Base-by-base conservation (phyloP, 2,888 invertebrate species). In the Chymomyza caudatula region DNA sequence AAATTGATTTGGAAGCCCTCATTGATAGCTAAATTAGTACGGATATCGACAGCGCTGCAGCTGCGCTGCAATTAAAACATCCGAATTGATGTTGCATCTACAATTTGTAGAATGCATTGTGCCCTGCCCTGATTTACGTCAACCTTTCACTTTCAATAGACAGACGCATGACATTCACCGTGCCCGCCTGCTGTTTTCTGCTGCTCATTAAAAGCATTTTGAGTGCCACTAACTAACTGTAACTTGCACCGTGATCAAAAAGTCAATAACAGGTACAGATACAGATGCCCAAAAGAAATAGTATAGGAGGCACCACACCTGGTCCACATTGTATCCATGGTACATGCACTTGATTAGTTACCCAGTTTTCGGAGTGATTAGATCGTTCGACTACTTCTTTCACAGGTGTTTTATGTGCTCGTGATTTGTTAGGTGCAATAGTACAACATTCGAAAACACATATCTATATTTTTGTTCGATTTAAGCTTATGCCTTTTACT, bases 151-250 rank as follows among this genome's bases (percentile, higher is more conserved):
- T 77, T 79, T 74, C 61, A 62, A 51, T 47, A 57, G 49, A 60
- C 67, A 57, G 49, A 60, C 67, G 53, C 67, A 66, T 76, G 69
- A 71, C 82, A 78, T 82, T 80, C 82, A 80, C 78, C 71, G 11
- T 74, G 56, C 17, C 15, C 47, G 43, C 61, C 60, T 25, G 49
- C 60, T 44, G 65, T 17, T 52, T n/a, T 29, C 5, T 61, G 60
- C 58, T 62, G 55, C 70, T 63, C 70, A 71, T 71, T 71, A 70
- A 71, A 71, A 63, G 57, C 57, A 70, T 67, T 71, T 71, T 62
- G 70, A 70, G 23, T 67, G 67, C 71, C 63, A 67, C 51, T 53
- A 13, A 11, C 22, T 67, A 37, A 37, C 67, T 70, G 6, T 25
- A 20, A 20, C 20, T 47, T 62, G 62, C n/a, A n/a, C 69, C 53